Evolutionary conservation across 2,113 vertebrate genomes (phyloP).

Genomic region (Hypomesus transpacificus): DNA sequence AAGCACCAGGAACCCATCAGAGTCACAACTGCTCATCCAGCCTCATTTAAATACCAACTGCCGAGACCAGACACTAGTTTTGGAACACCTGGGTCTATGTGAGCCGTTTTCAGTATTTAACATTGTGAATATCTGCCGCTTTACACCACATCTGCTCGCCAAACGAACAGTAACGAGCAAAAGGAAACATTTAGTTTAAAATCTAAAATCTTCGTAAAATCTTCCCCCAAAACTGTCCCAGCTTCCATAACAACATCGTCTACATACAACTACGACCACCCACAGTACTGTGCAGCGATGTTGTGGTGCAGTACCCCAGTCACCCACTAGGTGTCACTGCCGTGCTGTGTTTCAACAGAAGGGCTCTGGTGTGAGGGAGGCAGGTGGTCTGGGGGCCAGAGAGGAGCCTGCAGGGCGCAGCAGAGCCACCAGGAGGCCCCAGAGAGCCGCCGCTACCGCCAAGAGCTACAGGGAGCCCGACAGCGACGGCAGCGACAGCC

Average conservation of each 20-base stretch:
- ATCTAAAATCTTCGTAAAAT: too few relatives aligned
- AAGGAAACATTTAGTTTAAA: too few relatives aligned
- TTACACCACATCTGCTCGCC: too few relatives aligned
- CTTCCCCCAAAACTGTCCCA: too few relatives aligned
- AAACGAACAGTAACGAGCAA: too few relatives aligned
- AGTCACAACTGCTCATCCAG: not conserved
- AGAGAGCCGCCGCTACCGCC: slow-evolving; percentile 64
- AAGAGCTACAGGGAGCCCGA: slow-evolving; percentile 85
- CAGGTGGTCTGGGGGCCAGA: not conserved
- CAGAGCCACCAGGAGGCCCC: slow-evolving; percentile 59
- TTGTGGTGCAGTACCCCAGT: not conserved
- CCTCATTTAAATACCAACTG: slow-evolving; percentile 7
- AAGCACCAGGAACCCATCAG: not conserved
- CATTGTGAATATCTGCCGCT: too few relatives aligned
- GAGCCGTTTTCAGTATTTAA: too few relatives aligned
- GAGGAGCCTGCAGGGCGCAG: slow-evolving; percentile 7
- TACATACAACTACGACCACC: too few relatives aligned
- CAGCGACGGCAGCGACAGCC: slow-evolving; percentile 55
- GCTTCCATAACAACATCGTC: too few relatives aligned
- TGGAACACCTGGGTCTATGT: too few relatives aligned
- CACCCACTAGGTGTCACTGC: slow-evolving; percentile 49
- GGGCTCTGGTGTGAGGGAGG: slow-evolving; percentile 27
- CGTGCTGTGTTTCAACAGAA: slow-evolving; percentile 36
- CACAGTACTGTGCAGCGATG: too few relatives aligned
- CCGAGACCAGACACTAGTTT: too few relatives aligned